Conservation (phyloP, 2,888 invertebrate species). For the Anticlea derivata region DNA sequence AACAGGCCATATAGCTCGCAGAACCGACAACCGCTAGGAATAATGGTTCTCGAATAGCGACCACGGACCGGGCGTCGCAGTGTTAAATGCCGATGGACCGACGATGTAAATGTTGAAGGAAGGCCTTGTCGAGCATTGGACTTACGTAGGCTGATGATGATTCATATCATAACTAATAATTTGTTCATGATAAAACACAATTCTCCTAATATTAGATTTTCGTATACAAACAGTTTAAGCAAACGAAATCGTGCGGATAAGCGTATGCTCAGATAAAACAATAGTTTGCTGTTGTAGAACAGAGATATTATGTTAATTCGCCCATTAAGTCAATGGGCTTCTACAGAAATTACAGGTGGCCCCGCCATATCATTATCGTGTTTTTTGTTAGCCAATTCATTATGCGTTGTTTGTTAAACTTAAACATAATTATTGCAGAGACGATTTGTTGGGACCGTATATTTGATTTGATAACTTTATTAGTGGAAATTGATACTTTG, state of each 20-base stretch:
- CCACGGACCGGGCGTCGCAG: too few relatives aligned
- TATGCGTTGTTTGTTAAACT: constrained; percentile 61
- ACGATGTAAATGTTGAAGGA: too few relatives aligned
- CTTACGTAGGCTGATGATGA: too few relatives aligned
- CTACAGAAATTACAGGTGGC: constrained; percentile 61
- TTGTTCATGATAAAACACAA: constrained; percentile 20
- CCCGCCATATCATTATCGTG: constrained; percentile 56
- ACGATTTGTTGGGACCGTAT: constrained; percentile 41
- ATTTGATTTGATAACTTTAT: constrained; percentile 52
- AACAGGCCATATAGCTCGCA: too few relatives aligned
- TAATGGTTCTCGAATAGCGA: too few relatives aligned
- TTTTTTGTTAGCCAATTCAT: constrained; percentile 56
- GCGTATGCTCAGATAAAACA: constrained; percentile 21
- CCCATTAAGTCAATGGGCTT: constrained; percentile 62
- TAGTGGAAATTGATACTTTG: constrained; percentile 46
- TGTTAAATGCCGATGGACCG: too few relatives aligned
- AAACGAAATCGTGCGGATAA: constrained; percentile 49
- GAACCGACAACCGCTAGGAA: too few relatives aligned
- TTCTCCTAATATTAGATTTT: constrained; percentile 37
- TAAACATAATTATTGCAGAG: constrained; percentile 47
- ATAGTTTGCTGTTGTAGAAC: constrained; percentile 42
- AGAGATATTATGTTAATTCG: constrained; percentile 65
- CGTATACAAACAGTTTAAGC: constrained; percentile 35
- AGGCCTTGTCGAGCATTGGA: too few relatives aligned
- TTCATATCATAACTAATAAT: too few relatives aligned